These are phyloP conservation scores for Dryobates pubescens DNA, from an alignment of 2,797 vertebrate species.

Conservation along the genomic window DNA sequence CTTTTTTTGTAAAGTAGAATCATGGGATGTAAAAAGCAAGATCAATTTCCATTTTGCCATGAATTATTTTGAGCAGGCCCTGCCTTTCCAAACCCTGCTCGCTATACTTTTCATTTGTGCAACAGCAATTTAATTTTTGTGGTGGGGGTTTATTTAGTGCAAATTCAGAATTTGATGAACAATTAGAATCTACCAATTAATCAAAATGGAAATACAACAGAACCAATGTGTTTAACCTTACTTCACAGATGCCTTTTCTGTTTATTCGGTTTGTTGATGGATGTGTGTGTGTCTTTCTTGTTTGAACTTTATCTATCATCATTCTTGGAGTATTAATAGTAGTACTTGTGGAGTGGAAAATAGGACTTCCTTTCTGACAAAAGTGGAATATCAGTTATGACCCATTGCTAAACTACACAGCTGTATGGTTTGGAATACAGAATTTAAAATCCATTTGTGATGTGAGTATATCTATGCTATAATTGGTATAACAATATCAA, in stretches of 20 bases:
- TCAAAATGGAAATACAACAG: not conserved
- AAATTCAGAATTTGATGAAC: not conserved
- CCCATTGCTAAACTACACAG: not conserved
- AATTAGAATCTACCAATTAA: not conserved
- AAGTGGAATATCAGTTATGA: not conserved
- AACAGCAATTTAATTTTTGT: not conserved
- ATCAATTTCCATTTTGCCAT: not conserved
- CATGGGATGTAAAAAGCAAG: not conserved
- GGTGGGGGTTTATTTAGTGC: not conserved
- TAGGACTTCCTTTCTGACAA: not conserved
- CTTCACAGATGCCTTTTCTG: not conserved
- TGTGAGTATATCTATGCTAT: not conserved
- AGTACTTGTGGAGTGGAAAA: not conserved
- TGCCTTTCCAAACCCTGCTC: not conserved
- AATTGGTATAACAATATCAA: not conserved
- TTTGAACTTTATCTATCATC: not conserved
- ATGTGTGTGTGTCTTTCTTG: not conserved
- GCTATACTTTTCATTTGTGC: not conserved
- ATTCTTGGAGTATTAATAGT: not conserved
- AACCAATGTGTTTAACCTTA: rapidly evolving
- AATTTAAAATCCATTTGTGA: not conserved
- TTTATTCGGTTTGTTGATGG: not conserved
- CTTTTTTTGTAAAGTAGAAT: not conserved
- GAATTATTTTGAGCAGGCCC: not conserved
- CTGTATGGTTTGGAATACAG: not conserved